Evolutionary conservation across 1,140 invertebrate species (phyloP).

Genomic region (Gryon sp.): DNA sequence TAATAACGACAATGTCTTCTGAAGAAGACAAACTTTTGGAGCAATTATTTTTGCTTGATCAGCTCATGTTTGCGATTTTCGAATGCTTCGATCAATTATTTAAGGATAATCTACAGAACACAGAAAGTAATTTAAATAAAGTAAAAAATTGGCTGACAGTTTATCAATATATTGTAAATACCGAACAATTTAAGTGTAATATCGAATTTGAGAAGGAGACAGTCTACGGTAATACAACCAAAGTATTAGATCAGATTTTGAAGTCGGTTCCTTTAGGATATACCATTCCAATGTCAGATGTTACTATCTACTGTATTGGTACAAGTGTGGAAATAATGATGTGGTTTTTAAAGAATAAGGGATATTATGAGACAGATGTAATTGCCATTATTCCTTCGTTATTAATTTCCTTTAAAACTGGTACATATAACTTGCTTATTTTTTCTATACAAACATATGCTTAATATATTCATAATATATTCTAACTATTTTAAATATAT

Average conservation of each 20-base stretch:
- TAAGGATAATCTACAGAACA: neutral
- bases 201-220: slow-evolving; percentile 1
- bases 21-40: slow-evolving; percentile 57
- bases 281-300: slow-evolving; percentile 14
- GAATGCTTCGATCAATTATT: slow-evolving; percentile 43
- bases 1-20: slow-evolving; percentile 14
- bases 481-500: too few relatives aligned
- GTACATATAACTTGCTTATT: slow-evolving; percentile 8
- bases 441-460: too few relatives aligned
- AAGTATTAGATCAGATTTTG: slow-evolving; percentile 29
- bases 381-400: slow-evolving; percentile 17
- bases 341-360: slow-evolving; percentile 41
- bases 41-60: slow-evolving; percentile 51
- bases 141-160: slow-evolving; percentile 42
- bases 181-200: slow-evolving; percentile 5
- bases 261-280: slow-evolving; percentile 15
- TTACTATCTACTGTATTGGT: slow-evolving; percentile 28
- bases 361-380: slow-evolving; percentile 25
- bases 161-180: slow-evolving; percentile 20
- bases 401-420: slow-evolving; percentile 17
- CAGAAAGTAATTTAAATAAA: neutral
- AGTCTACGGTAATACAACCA: slow-evolving; percentile 15
- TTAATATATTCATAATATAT: too few relatives aligned
- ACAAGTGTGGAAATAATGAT: slow-evolving; percentile 48
- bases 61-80: slow-evolving; percentile 15